Evolutionary conservation across 2,888 invertebrate genomes (phyloP).

Genomic region (Pecten maximus): DNA sequence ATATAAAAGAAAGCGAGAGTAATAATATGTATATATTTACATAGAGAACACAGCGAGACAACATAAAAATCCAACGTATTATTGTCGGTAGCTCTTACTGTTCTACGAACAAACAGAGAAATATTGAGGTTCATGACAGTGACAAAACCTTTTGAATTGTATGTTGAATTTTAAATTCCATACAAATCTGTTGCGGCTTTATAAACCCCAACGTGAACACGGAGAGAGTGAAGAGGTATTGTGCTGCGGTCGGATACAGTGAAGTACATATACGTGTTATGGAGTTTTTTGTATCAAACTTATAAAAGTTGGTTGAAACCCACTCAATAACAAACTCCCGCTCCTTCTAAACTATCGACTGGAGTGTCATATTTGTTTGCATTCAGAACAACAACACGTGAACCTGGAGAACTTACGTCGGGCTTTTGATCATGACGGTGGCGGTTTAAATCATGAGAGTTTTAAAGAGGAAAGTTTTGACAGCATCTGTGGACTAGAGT

Average conservation of each 20-base stretch:
- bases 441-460: conserved; percentile 25
- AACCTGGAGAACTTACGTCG: not conserved
- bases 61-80: not conserved
- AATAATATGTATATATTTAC: not conserved
- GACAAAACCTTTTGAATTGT: not conserved
- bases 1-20: not conserved
- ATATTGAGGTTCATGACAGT: not conserved
- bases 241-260: not conserved
- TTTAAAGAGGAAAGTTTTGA: conserved; percentile 25
- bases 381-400: conserved; percentile 13
- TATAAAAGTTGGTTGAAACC: not conserved
- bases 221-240: not conserved
- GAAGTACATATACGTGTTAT: not conserved
- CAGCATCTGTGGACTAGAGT: not conserved
- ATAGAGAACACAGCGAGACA: not conserved
- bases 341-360: not conserved
- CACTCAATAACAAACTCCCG: not conserved
- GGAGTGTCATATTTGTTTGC: not conserved
- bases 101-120: conserved; percentile 11
- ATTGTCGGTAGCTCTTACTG: not conserved
- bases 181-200: not conserved
- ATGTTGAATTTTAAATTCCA: not conserved
- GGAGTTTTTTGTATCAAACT: not conserved
- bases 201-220: not conserved
- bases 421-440: conserved; percentile 9